A percentile compares a stretch with the other conserved stretches of the same genome.
Evolutionary conservation across 2,113 vertebrate species (phyloP).

Genomic region (Xiphophorus maculatus): DNA sequence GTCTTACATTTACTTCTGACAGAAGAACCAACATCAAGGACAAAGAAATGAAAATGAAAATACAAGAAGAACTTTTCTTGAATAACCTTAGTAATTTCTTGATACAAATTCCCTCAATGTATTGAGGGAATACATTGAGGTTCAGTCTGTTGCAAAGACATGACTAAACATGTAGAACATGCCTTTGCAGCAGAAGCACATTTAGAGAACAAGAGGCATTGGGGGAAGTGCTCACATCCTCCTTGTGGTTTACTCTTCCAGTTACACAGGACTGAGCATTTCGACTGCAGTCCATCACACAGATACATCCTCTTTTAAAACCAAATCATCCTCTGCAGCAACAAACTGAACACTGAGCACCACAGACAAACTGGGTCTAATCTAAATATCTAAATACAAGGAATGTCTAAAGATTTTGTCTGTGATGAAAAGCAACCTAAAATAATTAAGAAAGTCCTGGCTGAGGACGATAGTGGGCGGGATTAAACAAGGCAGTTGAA

Average conservation of each 20-base stretch:
- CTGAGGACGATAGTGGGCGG: too few relatives aligned
- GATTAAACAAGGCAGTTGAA: too few relatives aligned
- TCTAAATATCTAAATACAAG: too few relatives aligned
- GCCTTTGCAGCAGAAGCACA: constrained; percentile 1
- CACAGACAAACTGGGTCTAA: background rate
- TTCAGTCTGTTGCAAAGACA: background rate
- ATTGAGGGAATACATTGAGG: background rate
- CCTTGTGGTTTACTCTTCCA: constrained; percentile 26
- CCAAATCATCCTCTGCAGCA: background rate
- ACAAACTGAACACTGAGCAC: background rate
- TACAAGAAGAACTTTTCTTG: background rate
- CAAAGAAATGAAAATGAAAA: background rate
- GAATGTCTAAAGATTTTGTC: too few relatives aligned
- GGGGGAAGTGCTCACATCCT: constrained; percentile 32
- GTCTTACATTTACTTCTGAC: background rate
- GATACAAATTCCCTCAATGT: background rate
- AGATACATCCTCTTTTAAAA: background rate
- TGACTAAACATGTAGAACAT: constrained; percentile 21
- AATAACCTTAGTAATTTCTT: background rate
- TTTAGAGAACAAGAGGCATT: background rate
- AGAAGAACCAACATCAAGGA: background rate
- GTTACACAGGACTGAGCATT: constrained; percentile 7
- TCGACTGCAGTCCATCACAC: background rate
- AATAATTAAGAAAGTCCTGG: too few relatives aligned
- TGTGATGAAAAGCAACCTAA: too few relatives aligned